phyloP scores from a whole-genome alignment of 2,888 invertebrate genomes.

The Plebejus melissa region DNA sequence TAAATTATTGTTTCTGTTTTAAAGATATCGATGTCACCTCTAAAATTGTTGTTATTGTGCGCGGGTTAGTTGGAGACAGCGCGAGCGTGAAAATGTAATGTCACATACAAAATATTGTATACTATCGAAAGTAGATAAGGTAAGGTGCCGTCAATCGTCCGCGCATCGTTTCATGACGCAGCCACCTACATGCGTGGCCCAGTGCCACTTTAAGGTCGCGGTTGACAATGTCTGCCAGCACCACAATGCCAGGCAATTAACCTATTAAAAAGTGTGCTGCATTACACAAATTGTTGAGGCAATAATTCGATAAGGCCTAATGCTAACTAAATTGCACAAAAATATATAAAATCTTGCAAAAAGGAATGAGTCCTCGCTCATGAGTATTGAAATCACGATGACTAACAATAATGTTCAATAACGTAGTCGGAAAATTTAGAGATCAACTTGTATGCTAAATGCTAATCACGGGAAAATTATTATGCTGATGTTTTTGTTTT shows the following conservation, averaged over 20 bases:
- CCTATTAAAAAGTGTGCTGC: slow-evolving; percentile 70
- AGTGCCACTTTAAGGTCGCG: slow-evolving; percentile 72
- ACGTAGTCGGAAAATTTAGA: not conserved
- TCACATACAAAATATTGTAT: slow-evolving; percentile 2
- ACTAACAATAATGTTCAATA: not conserved
- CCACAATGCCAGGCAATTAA: slow-evolving; percentile 76
- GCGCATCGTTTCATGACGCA: slow-evolving; percentile 54
- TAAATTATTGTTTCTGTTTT: slow-evolving; percentile 4
- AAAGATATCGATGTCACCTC: slow-evolving; percentile 26
- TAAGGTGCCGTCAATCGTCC: slow-evolving; percentile 32
- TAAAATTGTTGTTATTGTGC: slow-evolving; percentile 19
- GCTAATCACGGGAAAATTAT: not conserved
- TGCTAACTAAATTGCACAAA: not conserved
- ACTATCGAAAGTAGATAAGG: slow-evolving; percentile 29
- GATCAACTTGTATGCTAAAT: not conserved
- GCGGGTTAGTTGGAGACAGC: not conserved
- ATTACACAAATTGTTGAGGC: slow-evolving; percentile 60
- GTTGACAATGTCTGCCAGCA: slow-evolving; percentile 72
- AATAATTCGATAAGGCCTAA: slow-evolving; percentile 59
- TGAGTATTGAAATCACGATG: not conserved
- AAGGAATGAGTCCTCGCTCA: not conserved
- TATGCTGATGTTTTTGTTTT: slow-evolving; percentile 11
- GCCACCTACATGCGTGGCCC: slow-evolving; percentile 64
- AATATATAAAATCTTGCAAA: not conserved
- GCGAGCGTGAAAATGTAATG: slow-evolving; percentile 18